phyloP scores from a whole-genome alignment of 2,888 invertebrate species.

The Euplexia lucipara region DNA sequence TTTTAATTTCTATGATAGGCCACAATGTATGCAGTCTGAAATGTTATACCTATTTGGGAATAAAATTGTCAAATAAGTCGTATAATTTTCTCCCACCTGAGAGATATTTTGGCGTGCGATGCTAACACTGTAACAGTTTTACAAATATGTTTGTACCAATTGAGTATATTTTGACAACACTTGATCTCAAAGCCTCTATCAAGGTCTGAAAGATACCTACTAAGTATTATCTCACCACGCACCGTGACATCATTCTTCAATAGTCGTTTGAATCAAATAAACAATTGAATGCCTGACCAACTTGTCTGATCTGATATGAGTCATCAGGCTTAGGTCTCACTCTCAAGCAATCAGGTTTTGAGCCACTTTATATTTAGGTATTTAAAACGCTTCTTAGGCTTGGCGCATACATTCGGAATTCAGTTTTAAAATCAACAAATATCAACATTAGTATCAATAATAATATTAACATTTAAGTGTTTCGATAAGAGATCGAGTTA shows the following conservation, averaged over 20 bases:
- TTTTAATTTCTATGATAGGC: too few relatives aligned
- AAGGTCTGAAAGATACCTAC: constrained; percentile 3
- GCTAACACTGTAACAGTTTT: too few relatives aligned
- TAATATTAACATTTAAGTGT: constrained; percentile 1
- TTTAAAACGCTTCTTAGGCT: too few relatives aligned
- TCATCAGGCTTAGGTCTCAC: constrained; percentile 26
- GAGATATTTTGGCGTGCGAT: too few relatives aligned
- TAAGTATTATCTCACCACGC: constrained; percentile 6
- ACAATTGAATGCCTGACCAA: constrained; percentile 37
- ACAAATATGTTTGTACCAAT: too few relatives aligned
- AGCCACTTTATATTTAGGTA: constrained; percentile 29
- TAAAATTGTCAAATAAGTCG: too few relatives aligned
- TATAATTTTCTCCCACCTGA: too few relatives aligned
- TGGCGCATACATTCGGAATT: too few relatives aligned
- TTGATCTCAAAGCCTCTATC: not conserved
- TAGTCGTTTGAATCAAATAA: constrained; percentile 33
- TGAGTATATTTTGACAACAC: not conserved
- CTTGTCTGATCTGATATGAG: constrained; percentile 14
- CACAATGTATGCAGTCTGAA: too few relatives aligned
- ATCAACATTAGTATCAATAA: too few relatives aligned
- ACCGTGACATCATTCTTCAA: constrained; percentile 43
- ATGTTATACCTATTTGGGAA: too few relatives aligned
- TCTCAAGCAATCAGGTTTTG: constrained; percentile 24
- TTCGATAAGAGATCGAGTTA: constrained; percentile 6
- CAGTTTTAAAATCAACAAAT: too few relatives aligned